Conservation (phyloP, 2,113 vertebrate genomes). For the Hippopotamus amphibius region DNA sequence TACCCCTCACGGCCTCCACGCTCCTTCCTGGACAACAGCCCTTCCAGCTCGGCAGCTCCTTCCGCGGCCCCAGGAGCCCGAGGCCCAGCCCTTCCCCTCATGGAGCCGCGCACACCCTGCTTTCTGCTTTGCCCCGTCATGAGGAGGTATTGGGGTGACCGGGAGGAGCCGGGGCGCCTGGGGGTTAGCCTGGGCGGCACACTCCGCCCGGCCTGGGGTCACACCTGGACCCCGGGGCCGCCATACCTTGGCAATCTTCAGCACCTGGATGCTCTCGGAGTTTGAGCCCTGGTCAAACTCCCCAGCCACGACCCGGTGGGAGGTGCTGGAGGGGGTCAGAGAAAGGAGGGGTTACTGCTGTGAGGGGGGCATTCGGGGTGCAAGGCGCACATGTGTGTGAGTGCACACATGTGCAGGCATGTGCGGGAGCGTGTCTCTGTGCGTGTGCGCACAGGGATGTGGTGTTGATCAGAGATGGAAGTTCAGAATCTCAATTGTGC, state of each 20-base stretch:
- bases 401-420: neutral
- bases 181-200: too few relatives aligned
- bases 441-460: too few relatives aligned
- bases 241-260: constrained; percentile 86
- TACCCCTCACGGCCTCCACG: neutral
- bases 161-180: neutral
- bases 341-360: neutral
- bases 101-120: neutral
- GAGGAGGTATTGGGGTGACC: neutral
- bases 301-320: constrained; percentile 89
- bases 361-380: neutral
- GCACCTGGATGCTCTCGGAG: constrained; percentile 85
- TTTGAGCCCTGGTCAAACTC: constrained; percentile 88
- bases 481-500: neutral
- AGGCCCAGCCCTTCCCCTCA: neutral
- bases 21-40: neutral
- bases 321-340: constrained; percentile 81
- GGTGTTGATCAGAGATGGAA: neutral
- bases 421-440: accelerated
- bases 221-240: neutral
- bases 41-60: neutral
- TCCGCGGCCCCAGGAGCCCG: neutral
- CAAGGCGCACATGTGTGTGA: accelerated
- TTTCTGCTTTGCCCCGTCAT: neutral
- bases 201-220: neutral